Base-by-base conservation (phyloP, 2,113 vertebrate genomes). In the Cranoglanis bouderius region DNA sequence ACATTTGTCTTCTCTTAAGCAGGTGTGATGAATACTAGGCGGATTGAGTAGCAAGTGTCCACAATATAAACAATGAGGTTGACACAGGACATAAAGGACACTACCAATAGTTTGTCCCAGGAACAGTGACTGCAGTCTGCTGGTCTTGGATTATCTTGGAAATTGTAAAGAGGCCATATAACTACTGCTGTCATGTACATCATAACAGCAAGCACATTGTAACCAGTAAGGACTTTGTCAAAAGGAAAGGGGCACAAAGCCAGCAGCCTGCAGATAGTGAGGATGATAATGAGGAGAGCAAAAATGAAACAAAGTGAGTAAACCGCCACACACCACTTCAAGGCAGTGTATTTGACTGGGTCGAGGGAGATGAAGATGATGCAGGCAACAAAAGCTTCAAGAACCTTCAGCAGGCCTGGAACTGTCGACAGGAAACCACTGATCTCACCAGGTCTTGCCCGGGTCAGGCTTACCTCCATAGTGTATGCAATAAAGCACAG, bases 321-420 rank as follows among this genome's bases (percentile, higher is more conserved):
- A 61, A 98, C 96, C 0, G 97, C 97, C 53, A 98, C 93, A 0
- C 97, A 98, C 97, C 97, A 97, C 90, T 96, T 94, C 70, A 97
- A 91, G 1, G 95, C 96, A 0, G 94, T 16, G 89, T 90, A 1
- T 0, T 0, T 0, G 0, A 0, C 0, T 0, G 2, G 3, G 74
- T 94, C 81, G 90, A 98, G 87, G 90, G 94, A 96, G 88, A 92
- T 94, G 93, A 98, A 97, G 94, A 97, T 97, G 84, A 97, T 95
- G 74, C 97, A 97, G 29, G 97, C 96, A 87, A 97, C 93, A 0
- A 96, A 98, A 82, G 95, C 94, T 90, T 98, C 97, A 1, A 98
- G 95, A 12, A 98, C 96, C 89, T 97, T 98, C 72, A 98, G 94
- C 65, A 97, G 95, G 4, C 97, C 97, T 0, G 97, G 96, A n/a